Conservation (phyloP, 2,113 vertebrate genomes). For the Lagopus muta region DNA sequence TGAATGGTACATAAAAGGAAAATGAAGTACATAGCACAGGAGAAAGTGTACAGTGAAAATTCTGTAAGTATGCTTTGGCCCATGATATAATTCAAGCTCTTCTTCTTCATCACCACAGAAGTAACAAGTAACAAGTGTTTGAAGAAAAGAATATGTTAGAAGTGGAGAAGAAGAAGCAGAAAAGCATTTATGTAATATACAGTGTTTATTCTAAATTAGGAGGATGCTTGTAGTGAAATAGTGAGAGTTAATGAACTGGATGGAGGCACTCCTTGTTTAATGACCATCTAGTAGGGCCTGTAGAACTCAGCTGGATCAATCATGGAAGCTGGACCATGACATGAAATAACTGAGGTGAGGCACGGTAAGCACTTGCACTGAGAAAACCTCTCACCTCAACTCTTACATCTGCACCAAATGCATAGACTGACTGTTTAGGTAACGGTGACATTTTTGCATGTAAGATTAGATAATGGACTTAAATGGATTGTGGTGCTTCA, state of each 20-base stretch:
- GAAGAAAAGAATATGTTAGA: not conserved
- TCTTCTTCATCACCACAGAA: not conserved
- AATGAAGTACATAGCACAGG: not conserved
- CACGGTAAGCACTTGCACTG: not conserved
- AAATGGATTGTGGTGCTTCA: not conserved
- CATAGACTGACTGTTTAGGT: not conserved
- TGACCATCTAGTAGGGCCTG: not conserved
- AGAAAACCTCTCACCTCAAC: not conserved
- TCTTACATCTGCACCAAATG: constrained; percentile 11
- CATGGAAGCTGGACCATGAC: not conserved
- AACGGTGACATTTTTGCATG: not conserved
- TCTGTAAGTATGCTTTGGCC: not conserved
- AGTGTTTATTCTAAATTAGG: not conserved
- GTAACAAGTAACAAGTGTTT: not conserved
- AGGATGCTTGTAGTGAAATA: not conserved
- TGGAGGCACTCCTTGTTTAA: not conserved
- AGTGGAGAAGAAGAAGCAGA: not conserved
- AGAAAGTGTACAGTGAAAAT: not conserved
- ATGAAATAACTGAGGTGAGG: not conserved
- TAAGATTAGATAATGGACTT: not conserved
- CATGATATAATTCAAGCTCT: not conserved
- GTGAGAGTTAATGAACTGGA: not conserved
- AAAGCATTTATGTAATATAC: not conserved
- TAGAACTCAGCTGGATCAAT: not conserved
- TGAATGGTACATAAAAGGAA: not conserved